A percentile compares a stretch with the other conserved stretches of the same genome.
These are phyloP conservation scores for Thryonomys swinderianus DNA, from an alignment of 2,113 vertebrate species.

Conservation along the genomic window DNA sequence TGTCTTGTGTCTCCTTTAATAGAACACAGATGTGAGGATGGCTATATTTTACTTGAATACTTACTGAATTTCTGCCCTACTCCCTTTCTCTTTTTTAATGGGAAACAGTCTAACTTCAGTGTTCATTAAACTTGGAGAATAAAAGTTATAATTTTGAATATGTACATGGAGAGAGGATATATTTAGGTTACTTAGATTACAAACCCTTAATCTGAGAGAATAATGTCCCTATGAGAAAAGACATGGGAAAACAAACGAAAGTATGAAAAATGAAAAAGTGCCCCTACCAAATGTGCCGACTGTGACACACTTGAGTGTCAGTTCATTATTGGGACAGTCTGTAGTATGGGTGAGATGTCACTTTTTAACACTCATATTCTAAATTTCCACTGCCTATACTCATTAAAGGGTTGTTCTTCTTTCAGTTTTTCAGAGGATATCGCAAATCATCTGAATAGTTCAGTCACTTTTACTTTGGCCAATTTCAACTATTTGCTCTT, in stretches of 20 bases:
- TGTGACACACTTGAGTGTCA: not conserved
- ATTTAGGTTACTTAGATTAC: slow-evolving; percentile 75
- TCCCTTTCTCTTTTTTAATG: slow-evolving; percentile 85
- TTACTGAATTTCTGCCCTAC: slow-evolving; percentile 82
- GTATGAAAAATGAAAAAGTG: not conserved
- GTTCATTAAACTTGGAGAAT: slow-evolving; percentile 80
- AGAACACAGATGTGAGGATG: slow-evolving; percentile 87
- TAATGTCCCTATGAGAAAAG: not conserved
- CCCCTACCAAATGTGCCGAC: not conserved
- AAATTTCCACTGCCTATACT: not conserved
- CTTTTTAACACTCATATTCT: slow-evolving; percentile 1
- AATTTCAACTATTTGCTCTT: not conserved
- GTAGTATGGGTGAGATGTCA: not conserved
- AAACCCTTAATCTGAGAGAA: slow-evolving; percentile 64
- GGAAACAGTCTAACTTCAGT: slow-evolving; percentile 82
- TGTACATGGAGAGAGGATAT: slow-evolving; percentile 71
- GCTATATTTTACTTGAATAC: slow-evolving; percentile 83
- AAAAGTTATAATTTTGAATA: slow-evolving; percentile 77
- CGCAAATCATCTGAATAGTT: not conserved
- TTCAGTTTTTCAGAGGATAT: not conserved
- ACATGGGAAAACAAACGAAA: slow-evolving; percentile 52
- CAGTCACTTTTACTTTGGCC: not conserved
- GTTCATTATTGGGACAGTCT: not conserved
- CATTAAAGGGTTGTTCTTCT: slow-evolving; percentile 12
- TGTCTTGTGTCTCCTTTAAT: slow-evolving; percentile 90